These are phyloP conservation scores for Charanyca ferruginea DNA, from an alignment of 2,888 invertebrate species.

Conservation along the genomic window DNA sequence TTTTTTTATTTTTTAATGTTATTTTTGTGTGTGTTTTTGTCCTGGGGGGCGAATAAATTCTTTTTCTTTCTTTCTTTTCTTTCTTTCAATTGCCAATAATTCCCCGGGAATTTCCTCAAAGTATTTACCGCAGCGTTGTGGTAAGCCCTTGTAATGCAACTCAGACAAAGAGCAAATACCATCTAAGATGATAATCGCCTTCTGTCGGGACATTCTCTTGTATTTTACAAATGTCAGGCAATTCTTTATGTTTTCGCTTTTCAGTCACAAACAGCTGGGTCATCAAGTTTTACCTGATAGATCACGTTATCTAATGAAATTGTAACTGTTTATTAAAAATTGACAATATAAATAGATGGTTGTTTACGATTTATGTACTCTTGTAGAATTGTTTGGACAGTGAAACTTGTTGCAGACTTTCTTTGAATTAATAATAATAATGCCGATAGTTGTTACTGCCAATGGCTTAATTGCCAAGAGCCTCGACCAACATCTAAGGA, in stretches of 20 bases:
- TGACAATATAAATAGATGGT: background rate
- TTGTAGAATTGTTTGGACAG: background rate
- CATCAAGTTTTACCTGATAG: background rate
- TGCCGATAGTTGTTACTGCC: no score
- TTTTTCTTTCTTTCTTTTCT: no score
- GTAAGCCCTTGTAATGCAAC: slow-evolving; percentile 25
- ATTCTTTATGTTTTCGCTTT: background rate
- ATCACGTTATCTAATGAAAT: background rate
- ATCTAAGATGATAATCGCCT: slow-evolving; percentile 24
- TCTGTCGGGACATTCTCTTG: background rate
- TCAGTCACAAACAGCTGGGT: background rate
- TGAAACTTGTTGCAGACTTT: background rate
- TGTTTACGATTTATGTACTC: background rate
- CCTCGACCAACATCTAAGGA: no score
- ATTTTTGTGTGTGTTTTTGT: no score
- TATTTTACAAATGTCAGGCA: slow-evolving; percentile 14
- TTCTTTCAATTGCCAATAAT: no score
- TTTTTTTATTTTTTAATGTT: no score
- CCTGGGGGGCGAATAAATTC: no score
- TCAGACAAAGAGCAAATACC: slow-evolving; percentile 32
- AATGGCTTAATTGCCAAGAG: no score
- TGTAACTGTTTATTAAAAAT: background rate
- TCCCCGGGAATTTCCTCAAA: background rate
- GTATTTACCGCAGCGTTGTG: background rate
- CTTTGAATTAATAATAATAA: no score